These are phyloP conservation scores for Glossosoma conforme DNA, from an alignment of 1,140 invertebrate genomes.

Conservation along the genomic window DNA sequence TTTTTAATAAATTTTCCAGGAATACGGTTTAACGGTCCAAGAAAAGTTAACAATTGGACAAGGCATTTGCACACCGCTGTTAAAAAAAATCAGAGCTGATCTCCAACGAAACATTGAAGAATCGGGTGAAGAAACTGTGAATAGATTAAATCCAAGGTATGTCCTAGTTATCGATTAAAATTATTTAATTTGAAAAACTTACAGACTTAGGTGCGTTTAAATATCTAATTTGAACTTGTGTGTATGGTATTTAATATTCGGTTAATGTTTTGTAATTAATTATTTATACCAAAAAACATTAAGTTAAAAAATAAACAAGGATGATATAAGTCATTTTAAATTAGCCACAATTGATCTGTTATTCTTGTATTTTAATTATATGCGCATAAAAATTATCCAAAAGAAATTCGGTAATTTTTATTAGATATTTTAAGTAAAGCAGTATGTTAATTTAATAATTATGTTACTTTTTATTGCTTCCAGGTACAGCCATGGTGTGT, in stretches of 20 bases:
- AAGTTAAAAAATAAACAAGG: neutral
- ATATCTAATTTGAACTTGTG: conserved; percentile 7
- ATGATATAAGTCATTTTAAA: too few relatives aligned
- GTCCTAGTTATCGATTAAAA: conserved; percentile 10
- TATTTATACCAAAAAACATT: neutral
- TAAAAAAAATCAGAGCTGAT: conserved; percentile 95
- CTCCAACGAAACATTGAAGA: conserved; percentile 90
- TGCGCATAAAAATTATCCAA: too few relatives aligned
- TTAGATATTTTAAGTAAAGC: too few relatives aligned
- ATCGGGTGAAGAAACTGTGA: conserved; percentile 83
- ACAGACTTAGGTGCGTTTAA: neutral
- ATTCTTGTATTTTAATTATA: too few relatives aligned
- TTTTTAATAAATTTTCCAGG: conserved; percentile 51
- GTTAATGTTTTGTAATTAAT: neutral
- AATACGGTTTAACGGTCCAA: conserved; percentile 93
- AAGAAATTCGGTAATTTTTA: too few relatives aligned
- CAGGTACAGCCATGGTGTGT: conserved; percentile 96
- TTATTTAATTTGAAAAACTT: neutral
- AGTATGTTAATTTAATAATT: neutral
- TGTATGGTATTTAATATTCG: conserved; percentile 10
- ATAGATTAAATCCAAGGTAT: conserved; percentile 89
- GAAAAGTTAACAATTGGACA: conserved; percentile 97
- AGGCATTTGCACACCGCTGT: conserved; percentile 92
- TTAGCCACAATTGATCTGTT: too few relatives aligned
- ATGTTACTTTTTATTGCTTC: conserved; percentile 13